These are phyloP conservation scores for Eustalomyia histrio DNA, from an alignment of 2,888 invertebrate genomes.

Conservation along the genomic window DNA sequence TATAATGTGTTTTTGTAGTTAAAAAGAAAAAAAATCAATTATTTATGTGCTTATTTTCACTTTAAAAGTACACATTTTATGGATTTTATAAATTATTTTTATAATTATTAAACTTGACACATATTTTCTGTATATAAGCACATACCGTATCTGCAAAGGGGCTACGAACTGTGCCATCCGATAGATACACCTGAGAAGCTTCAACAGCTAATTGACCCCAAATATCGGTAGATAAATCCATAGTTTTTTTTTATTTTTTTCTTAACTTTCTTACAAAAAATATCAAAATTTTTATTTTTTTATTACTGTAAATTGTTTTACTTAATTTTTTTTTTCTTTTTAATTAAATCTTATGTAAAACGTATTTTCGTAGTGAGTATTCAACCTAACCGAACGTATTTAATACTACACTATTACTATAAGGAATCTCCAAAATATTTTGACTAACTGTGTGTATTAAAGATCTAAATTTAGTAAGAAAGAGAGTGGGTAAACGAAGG, in stretches of 20 bases:
- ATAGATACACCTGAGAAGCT: constrained; percentile 91
- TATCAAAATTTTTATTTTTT: constrained; percentile 1
- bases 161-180: constrained; percentile 89
- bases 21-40: background rate
- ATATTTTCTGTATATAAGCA: constrained; percentile 17
- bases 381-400: constrained; percentile 64
- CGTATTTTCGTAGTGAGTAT: constrained; percentile 37
- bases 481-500: constrained; percentile 9
- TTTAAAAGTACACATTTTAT: background rate
- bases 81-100: background rate
- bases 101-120: constrained; percentile 52
- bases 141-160: constrained; percentile 92
- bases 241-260: constrained; percentile 71
- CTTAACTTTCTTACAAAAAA: constrained; percentile 12
- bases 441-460: constrained; percentile 66
- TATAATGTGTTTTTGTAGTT: background rate
- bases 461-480: constrained; percentile 66
- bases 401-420: constrained; percentile 64
- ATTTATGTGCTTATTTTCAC: background rate
- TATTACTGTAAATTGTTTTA: constrained; percentile 2
- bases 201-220: constrained; percentile 94
- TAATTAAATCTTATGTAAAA: constrained; percentile 56
- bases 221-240: constrained; percentile 88
- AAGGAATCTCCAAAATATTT: constrained; percentile 71
- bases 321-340: background rate